Evolutionary conservation across 2,113 vertebrate species (phyloP).

Genomic region (Dascyllus trimaculatus): DNA sequence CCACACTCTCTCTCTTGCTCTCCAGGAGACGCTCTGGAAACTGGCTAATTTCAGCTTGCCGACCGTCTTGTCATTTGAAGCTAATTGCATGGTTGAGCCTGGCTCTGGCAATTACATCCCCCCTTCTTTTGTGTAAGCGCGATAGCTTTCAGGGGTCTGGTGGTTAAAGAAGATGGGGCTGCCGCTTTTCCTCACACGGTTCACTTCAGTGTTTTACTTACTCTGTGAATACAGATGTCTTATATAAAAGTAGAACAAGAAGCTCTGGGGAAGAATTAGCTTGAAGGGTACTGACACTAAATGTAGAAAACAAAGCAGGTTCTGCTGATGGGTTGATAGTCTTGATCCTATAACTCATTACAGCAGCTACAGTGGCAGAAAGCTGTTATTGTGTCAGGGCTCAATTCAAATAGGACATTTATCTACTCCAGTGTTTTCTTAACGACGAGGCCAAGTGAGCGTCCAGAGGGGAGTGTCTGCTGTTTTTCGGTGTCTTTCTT

Average conservation of each 20-base stretch:
- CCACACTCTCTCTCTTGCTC: conserved; percentile 55
- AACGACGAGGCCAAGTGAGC: conserved; percentile 22
- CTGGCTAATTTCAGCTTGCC: conserved; percentile 73
- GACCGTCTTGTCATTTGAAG: conserved; percentile 77
- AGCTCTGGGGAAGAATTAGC: conserved; percentile 27
- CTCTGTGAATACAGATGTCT: conserved; percentile 56
- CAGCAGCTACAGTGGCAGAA: conserved; percentile 7
- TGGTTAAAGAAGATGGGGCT: conserved; percentile 66
- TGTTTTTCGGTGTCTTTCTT: conserved; percentile 2
- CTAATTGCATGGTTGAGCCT: conserved; percentile 81
- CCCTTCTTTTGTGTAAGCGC: conserved; percentile 62
- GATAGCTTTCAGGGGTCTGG: conserved; percentile 76
- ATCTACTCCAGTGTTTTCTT: conserved; percentile 26
- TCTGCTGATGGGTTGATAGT: conserved; percentile 26
- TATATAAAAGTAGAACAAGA: conserved; percentile 33
- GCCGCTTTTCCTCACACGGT: conserved; percentile 18
- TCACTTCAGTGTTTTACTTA: conserved; percentile 57
- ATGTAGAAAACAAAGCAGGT: conserved; percentile 22
- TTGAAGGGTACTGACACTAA: conserved; percentile 19
- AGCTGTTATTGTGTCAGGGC: conserved; percentile 1
- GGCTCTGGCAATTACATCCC: conserved; percentile 69
- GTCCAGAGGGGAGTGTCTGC: conserved; percentile 5
- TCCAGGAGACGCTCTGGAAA: conserved; percentile 59
- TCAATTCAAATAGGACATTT: conserved; percentile 31
- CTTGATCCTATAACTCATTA: conserved; percentile 29